Evolutionary conservation across 2,113 vertebrate genomes (phyloP), one percentile per base, ranked within the genome.

Genomic region (Colaptes auratus): DNA sequence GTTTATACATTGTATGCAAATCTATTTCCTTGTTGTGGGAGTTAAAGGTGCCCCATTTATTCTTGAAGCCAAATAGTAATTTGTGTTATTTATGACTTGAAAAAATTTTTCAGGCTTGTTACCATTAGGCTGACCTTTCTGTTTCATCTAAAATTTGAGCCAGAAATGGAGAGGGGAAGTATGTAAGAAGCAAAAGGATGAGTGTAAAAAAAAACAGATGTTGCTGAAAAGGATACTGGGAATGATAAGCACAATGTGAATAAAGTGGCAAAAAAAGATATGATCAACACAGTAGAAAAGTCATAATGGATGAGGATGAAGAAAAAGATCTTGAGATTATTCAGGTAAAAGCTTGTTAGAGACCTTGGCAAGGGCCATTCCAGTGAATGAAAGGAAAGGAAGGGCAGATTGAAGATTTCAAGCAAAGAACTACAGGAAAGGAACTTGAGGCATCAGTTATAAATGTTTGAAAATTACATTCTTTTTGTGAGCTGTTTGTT

Each of bases 391-490:
- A 82, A 83, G 69, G 42, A 83, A 91, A 69, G 50, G 35, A 65
- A 89, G 66, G 84, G 89, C 96, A 96, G 95, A 95, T 89, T 96
- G 95, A 89, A 95, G 18, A 89, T 93, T 96, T 96, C 94, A 95
- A 79, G 58, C 77, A 72, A 83, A 94, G 92, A 90, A 87, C 86
- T 89, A 72, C 92, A 95, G 94, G 95, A 96, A 93, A 96, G 77
- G 77, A 95, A 93, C 91, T 95, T 87, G 71, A 95, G 78, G 92
- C 94, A 92, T 94, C 77, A 66, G 84, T 93, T 93, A 81, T 95
- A 92, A 96, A 94, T 95, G 95, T 96, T 96, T 96, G 92, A 95
- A 94, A 96, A 91, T 86, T 90, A 82, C 95, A 94, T 96, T 96
- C 89, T 94, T 96, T 92, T 96, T 92, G 86, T 90, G 91, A 96